These are phyloP conservation scores for Homalodisca vitripennis DNA, from an alignment of 1,140 invertebrate species.

Conservation along the genomic window DNA sequence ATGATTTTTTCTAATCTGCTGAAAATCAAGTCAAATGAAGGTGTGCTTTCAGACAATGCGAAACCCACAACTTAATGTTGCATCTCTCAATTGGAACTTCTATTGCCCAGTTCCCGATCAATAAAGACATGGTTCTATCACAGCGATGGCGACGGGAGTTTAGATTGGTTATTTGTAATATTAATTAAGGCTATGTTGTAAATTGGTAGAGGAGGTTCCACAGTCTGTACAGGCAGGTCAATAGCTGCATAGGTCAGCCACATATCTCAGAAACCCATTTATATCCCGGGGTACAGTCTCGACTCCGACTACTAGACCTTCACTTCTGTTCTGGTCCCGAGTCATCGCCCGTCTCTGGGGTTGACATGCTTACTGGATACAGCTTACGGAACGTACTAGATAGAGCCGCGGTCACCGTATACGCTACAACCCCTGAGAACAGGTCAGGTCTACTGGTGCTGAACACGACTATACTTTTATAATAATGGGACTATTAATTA, in stretches of 20 bases:
- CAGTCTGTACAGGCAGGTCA: neutral
- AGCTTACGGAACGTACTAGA: too few relatives aligned
- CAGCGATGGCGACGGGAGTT: neutral
- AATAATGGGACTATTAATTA: slow-evolving; percentile 30
- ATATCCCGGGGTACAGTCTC: slow-evolving; percentile 8
- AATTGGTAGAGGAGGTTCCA: slow-evolving; percentile 20
- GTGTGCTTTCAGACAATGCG: too few relatives aligned
- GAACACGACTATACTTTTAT: slow-evolving; percentile 22
- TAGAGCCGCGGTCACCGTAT: neutral
- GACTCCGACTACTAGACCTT: neutral
- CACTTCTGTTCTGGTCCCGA: neutral
- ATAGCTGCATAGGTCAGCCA: slow-evolving; percentile 16
- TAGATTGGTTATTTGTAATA: slow-evolving; percentile 30
- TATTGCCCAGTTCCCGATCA: too few relatives aligned
- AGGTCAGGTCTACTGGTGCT: neutral
- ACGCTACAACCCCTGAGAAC: neutral
- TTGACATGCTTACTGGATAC: too few relatives aligned
- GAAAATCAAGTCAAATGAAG: too few relatives aligned
- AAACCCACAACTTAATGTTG: too few relatives aligned
- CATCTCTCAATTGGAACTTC: too few relatives aligned
- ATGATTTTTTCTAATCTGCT: too few relatives aligned
- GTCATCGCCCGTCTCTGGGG: too few relatives aligned
- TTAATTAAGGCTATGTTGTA: slow-evolving; percentile 28
- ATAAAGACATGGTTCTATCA: neutral
- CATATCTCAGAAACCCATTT: slow-evolving; percentile 19